Percentiles rank a stretch among this genome's conserved stretches.
Conservation (phyloP, 2,888 invertebrate species). For the Lucinisca nassula region DNA sequence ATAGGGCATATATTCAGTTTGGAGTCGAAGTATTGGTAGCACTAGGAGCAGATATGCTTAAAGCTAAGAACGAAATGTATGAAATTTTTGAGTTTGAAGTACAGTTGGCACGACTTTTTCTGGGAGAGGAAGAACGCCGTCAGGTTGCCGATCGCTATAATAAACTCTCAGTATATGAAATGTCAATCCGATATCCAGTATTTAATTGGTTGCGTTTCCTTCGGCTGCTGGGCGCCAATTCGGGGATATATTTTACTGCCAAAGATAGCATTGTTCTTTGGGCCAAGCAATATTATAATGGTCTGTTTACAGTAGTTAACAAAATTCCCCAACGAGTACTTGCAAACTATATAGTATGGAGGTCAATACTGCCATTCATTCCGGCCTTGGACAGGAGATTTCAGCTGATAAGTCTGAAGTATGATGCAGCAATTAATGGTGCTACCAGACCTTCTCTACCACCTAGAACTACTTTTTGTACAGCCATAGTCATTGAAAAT, state of each 20-base stretch:
- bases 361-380: constrained; percentile 29
- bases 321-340: constrained; percentile 19
- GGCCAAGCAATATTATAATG: constrained; percentile 37
- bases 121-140: constrained; percentile 24
- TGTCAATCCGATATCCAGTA: constrained; percentile 30
- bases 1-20: background rate
- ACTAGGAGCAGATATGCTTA: background rate
- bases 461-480: constrained; percentile 16
- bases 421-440: constrained; percentile 29
- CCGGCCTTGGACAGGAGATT: constrained; percentile 11
- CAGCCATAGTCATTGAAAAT: background rate
- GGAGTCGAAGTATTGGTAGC: background rate
- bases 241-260: background rate
- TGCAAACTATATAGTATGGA: constrained; percentile 37
- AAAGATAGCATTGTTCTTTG: constrained; percentile 22
- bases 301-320: background rate
- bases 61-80: background rate
- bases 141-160: constrained; percentile 11
- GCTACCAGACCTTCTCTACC: constrained; percentile 14
- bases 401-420: constrained; percentile 14
- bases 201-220: constrained; percentile 36
- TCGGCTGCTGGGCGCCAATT: background rate
- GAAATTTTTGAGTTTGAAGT: background rate
- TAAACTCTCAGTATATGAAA: constrained; percentile 29
- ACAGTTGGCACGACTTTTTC: background rate